Conservation (phyloP, 2,113 vertebrate species). For the Epinephelus moara region DNA sequence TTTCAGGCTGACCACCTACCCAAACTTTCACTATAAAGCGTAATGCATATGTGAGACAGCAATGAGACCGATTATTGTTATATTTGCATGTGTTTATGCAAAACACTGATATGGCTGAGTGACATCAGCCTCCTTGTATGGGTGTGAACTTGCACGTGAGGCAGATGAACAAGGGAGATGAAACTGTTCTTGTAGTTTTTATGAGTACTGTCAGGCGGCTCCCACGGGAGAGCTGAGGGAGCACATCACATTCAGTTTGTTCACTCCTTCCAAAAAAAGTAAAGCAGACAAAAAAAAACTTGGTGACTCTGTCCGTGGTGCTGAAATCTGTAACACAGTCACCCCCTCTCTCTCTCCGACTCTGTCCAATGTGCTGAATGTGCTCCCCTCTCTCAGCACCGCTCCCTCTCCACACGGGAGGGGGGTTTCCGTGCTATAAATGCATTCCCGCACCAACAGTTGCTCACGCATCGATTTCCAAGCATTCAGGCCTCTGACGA, state of each 20-base stretch:
- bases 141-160: neutral
- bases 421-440: constrained; percentile 18
- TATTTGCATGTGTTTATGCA: neutral
- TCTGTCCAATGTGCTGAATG: constrained; percentile 24
- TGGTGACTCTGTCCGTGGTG: constrained; percentile 52
- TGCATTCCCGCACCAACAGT: constrained; percentile 44
- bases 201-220: neutral
- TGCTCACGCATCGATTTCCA: constrained; percentile 64
- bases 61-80: neutral
- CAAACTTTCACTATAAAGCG: neutral
- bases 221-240: neutral
- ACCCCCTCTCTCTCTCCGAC: neutral
- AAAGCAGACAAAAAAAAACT: neutral
- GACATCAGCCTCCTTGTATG: neutral
- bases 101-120: neutral
- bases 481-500: constrained; percentile 49
- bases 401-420: neutral
- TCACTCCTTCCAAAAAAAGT: neutral
- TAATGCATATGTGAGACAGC: neutral
- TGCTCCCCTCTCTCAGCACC: neutral
- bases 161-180: neutral
- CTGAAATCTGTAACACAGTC: constrained; percentile 32
- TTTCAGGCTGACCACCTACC: neutral
- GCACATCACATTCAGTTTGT: neutral
- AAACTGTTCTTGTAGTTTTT: neutral